Base-by-base conservation (phyloP, 1,140 invertebrate genomes). In the Drosophila pallidifrons region DNA sequence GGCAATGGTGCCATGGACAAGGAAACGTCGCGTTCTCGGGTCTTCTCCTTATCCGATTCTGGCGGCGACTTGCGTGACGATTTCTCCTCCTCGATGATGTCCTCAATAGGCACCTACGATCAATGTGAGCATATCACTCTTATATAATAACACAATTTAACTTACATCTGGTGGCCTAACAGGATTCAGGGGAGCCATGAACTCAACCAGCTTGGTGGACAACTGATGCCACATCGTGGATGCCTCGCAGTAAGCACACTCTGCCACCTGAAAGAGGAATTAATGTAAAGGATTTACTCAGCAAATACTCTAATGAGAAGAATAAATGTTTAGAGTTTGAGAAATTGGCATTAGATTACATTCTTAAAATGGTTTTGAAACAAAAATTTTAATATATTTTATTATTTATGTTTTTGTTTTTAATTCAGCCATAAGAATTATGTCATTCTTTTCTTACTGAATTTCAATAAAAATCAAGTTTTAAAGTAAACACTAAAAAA, bases 191-290 rank as follows among this genome's bases (percentile, higher is more conserved):
- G 96, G 96, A 47, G 95, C 96, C 91, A 98, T 95, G 79, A 97
- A 96, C 77, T 96, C 95, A 51, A 98, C 94, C 11, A 98, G 93
- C 77, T 97, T 95, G 28, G 97, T 94, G 43, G 96, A 96, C 10
- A 99, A 93, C 92, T 99, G 98, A 93, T 99, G 98, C 96, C 98
- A 99, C 91, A 99, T 96, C 6, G 98, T 96, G 51, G 96, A 96
- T 46, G 98, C 96, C 92, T 99, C 98, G 93, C 98, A 99, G 88
- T 97, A 97, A 28, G 95, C 94, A 92, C 99, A 99, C 83, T 98
- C 97, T 55, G 88, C 91, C 16, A 91, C 91, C 91, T 92, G 20
- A 2, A 71, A 57, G 10, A 3, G 1, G 0, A 6, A 1, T 38
- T 47, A 10, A 41, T 11, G 1, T 41, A n/a, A 52, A 13, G n/a